Percentiles rank a stretch among this genome's conserved stretches.
Conservation (phyloP, 2,113 vertebrate genomes). For the Pseudopipra pipra region DNA sequence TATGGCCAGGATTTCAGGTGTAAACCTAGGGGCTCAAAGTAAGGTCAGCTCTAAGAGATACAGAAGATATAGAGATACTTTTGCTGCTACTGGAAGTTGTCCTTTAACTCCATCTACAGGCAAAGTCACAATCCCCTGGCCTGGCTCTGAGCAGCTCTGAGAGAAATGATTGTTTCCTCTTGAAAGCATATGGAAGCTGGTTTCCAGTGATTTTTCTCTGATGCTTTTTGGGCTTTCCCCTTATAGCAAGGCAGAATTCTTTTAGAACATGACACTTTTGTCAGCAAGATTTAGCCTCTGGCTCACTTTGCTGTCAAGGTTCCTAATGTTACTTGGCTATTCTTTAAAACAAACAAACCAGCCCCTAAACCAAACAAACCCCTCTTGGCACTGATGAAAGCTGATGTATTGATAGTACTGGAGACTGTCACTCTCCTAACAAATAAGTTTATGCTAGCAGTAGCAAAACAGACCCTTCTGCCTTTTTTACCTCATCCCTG, state of each 20-base stretch:
- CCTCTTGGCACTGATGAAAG: not conserved
- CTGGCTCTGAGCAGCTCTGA: not conserved
- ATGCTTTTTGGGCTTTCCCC: not conserved
- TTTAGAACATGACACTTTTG: not conserved
- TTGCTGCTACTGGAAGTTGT: not conserved
- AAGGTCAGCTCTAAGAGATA: not conserved
- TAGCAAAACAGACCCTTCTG: not conserved
- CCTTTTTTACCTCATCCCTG: not conserved
- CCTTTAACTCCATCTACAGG: not conserved
- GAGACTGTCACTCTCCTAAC: not conserved
- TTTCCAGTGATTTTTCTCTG: not conserved
- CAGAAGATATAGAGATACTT: not conserved
- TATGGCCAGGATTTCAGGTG: not conserved
- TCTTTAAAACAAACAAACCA: constrained; percentile 5
- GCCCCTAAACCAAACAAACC: not conserved
- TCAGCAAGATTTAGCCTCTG: constrained; percentile 9
- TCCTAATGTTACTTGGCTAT: not conserved
- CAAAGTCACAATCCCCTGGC: not conserved
- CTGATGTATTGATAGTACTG: not conserved
- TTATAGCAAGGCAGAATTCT: not conserved
- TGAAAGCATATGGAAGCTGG: constrained; percentile 25
- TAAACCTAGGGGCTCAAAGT: not conserved
- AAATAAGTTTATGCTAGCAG: not conserved
- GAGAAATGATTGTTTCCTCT: not conserved
- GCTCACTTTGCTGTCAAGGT: not conserved